Conservation (phyloP, 2,113 vertebrate species). For the Nannospalax galili region DNA sequence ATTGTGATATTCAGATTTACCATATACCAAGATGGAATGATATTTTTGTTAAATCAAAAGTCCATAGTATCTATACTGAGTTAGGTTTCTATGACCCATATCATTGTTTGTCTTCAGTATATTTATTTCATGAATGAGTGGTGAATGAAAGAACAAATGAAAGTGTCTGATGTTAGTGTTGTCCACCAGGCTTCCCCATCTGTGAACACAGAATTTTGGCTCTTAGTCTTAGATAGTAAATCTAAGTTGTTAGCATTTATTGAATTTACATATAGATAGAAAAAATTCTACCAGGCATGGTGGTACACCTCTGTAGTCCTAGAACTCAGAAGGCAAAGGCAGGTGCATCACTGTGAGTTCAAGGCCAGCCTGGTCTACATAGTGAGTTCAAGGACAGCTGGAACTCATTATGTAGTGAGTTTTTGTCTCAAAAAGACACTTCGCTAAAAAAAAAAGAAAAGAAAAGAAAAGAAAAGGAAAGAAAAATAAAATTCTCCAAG, state of each 20-base stretch:
- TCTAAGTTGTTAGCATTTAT: not conserved
- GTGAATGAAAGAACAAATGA: not conserved
- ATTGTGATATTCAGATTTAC: not conserved
- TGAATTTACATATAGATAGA: not conserved
- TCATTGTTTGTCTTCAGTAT: not conserved
- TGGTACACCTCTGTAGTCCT: no score
- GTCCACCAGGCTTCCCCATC: not conserved
- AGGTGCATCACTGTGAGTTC: no score
- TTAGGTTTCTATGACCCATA: not conserved
- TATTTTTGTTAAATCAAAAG: slow-evolving; percentile 27
- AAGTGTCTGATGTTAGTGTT: not conserved
- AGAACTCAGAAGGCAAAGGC: no score
- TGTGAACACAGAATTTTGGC: not conserved
- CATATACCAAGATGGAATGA: not conserved
- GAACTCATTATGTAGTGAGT: no score
- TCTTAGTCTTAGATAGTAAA: not conserved
- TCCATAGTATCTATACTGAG: not conserved
- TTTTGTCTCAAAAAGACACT: no score
- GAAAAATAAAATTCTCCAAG: no score
- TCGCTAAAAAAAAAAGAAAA: no score
- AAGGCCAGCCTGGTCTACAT: no score
- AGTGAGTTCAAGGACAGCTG: no score
- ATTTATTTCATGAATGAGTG: not conserved
- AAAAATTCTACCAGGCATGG: no score
- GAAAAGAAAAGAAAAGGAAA: no score